phyloP scores from a whole-genome alignment of 2,888 invertebrate genomes.

The Latheticus oryzae region DNA sequence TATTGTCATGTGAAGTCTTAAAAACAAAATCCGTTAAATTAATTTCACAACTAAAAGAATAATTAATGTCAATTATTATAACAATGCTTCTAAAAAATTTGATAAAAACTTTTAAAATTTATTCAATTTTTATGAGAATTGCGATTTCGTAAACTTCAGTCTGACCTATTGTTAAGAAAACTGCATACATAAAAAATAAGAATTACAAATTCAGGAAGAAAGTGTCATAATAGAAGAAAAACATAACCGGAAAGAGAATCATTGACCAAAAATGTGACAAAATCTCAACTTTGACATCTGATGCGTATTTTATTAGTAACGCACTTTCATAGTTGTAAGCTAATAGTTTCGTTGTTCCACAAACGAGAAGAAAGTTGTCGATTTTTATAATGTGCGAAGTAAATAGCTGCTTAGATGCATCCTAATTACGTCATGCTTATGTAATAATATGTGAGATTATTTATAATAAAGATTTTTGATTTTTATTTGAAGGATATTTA shows the following conservation, averaged over 20 bases:
- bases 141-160: constrained; percentile 3
- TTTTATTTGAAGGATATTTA: no score
- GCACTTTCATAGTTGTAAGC: constrained; percentile 3
- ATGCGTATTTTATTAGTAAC: not conserved
- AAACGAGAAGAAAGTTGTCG: constrained; percentile 17
- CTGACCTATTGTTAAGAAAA: constrained; percentile 16
- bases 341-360: constrained; percentile 6
- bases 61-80: no score
- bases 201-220: not conserved
- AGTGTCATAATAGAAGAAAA: not conserved
- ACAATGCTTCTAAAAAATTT: no score
- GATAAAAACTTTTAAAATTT: no score
- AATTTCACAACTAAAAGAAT: no score
- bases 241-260: no score
- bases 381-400: constrained; percentile 9
- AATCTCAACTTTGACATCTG: not conserved
- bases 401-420: constrained; percentile 3
- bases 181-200: constrained; percentile 2
- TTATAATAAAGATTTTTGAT: no score
- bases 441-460: not conserved
- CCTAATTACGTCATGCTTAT: constrained; percentile 16
- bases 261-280: not conserved
- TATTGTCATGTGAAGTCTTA: no score
- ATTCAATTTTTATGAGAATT: no score
- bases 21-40: no score